These are phyloP conservation scores for Melanerpes formicivorus DNA, from an alignment of 2,113 vertebrate species.

Conservation along the genomic window DNA sequence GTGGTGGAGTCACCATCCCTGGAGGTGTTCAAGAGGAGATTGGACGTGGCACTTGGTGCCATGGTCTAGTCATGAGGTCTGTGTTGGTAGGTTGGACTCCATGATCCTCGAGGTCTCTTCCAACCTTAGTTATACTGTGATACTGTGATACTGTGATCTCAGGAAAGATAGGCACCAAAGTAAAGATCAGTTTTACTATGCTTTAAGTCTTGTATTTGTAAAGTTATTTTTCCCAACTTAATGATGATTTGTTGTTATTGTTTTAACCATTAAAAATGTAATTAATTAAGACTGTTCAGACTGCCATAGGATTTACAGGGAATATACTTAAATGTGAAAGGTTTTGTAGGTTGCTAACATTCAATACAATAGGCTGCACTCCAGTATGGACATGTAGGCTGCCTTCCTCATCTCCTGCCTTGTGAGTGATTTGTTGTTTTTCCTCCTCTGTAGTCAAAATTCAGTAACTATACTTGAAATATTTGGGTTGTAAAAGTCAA, in stretches of 20 bases:
- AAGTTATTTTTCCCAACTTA: neutral
- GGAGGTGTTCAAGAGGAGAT: too few relatives aligned
- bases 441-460: neutral
- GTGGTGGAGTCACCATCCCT: too few relatives aligned
- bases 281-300: neutral
- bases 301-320: neutral
- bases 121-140: too few relatives aligned
- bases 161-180: neutral
- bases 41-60: too few relatives aligned
- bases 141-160: too few relatives aligned
- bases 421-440: too few relatives aligned
- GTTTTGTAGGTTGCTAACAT: neutral
- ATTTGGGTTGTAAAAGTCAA: neutral
- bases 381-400: neutral
- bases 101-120: too few relatives aligned
- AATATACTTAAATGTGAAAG: neutral
- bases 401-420: neutral
- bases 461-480: neutral
- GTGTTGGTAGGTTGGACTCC: too few relatives aligned
- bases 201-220: neutral
- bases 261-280: neutral
- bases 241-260: neutral
- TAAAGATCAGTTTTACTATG: neutral
- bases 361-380: neutral
- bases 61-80: too few relatives aligned